Evolutionary conservation across 2,113 vertebrate genomes (phyloP), one percentile per base, ranked within the genome.

Genomic region (Grantiella picta): DNA sequence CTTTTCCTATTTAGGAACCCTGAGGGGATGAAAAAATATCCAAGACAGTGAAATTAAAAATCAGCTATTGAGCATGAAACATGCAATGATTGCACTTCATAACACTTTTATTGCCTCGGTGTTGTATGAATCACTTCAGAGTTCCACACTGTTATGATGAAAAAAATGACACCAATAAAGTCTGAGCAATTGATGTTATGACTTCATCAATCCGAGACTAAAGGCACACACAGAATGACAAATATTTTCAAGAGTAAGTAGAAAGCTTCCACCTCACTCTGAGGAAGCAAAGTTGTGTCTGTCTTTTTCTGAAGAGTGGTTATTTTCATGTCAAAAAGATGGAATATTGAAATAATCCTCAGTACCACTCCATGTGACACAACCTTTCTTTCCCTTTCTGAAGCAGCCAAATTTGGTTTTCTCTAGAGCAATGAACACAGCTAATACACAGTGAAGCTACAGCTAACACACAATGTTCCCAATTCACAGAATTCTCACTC

Each of bases 11-110:
- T 96, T 76, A 94, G 94, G 85, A 95, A 97, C 90, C 91, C 95
- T 79, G 73, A 81, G 83, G 91, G 90, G 88, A 93, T 68, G 76
- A 85, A 94, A 94, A 92, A 97, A 73, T 73, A 66, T 89, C 91
- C 79, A 91, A 96, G 94, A 94, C 59, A 73, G 94, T 94, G 94
- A 97, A 94, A 97, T 97, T 97, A 97, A 97, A 97, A 96, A 96
- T 95, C 93, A 97, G 92, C 94, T 96, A 79, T 82, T 92, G 94
- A 96, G 92, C 95, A 95, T 95, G 94, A 97, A 97, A 96, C 92
- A 93, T 94, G 94, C 88, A 93, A 97, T 95, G 96, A 95, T 70
- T 93, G 95, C 81, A 93, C 91, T 93, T 95, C 92, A 56, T 95
- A 97, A 96, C 49, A 75, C 82, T 97, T 97, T 96, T 97, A 97